Evolutionary conservation across 2,113 vertebrate genomes (phyloP), one percentile per base, ranked within the genome.

Genomic region (Lathamus discolor): DNA sequence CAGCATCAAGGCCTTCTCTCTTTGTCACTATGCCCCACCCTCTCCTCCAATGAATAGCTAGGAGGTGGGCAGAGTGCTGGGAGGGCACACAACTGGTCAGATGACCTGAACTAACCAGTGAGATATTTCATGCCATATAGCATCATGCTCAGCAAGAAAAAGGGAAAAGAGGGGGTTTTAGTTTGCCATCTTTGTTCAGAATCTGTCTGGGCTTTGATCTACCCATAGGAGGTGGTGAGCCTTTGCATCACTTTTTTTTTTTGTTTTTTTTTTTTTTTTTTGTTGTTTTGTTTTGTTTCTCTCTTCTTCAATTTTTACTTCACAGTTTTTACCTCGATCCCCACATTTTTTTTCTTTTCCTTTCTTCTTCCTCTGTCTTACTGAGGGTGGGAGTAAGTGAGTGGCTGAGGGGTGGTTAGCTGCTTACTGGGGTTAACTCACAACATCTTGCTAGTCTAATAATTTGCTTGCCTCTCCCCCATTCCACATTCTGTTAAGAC

Each of bases 91-190:
- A 31, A 62, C 11, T 16, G 23, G 17, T 35, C 5, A 1, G 29
- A 39, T 63, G 23, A 62, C 16, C 35, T 2, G 8, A 37, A 72
- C 15, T 55, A 75, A 70, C 27, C 7, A 12, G 3, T 35, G n/a
- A 44, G 9, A 10, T 79, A 52, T 62, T 46, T 44, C 29, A 4
- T 64, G 9, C 23, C 12, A 6, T 29, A 15, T 1, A 33, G 27
- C 3, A 0, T 48, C 20, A 6, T 54, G 27, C 20, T 89, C 17
- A 46, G 31, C 39, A 49, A 64, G 35, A 25, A 22, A 33, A 80
- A 43, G 4, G 43, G 2, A 8, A 31, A 55, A 52, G 35, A 23
- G 5, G 1, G 2, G 0, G 0, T 7, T 76, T 44, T 63, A 41
- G 18, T 68, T 43, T 35, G 28, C 31, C 17, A 27, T 63, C 6